Conservation (phyloP, 2,113 vertebrate species). For the Oncorhynchus kisutch region DNA sequence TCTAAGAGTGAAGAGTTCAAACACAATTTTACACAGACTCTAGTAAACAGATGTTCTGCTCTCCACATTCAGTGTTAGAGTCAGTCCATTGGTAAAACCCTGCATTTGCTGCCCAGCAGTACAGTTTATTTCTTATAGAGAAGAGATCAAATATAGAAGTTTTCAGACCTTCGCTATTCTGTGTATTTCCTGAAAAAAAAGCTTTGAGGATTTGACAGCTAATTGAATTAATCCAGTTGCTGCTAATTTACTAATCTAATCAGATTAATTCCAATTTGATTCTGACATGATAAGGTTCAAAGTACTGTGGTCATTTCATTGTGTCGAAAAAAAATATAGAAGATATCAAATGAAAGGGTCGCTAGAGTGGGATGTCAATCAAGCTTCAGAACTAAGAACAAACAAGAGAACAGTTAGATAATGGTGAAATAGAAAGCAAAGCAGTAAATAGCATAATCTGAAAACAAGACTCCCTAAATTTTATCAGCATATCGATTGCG, state of each 20-base stretch:
- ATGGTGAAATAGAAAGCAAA: neutral
- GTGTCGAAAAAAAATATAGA: neutral
- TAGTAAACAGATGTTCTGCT: constrained; percentile 24
- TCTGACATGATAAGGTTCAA: neutral
- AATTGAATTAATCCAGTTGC: neutral
- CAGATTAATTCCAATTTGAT: neutral
- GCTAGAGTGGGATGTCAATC: neutral
- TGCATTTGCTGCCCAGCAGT: neutral
- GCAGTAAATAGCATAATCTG: no score
- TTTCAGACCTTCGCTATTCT: neutral
- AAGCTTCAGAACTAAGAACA: neutral
- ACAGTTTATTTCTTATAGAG: neutral
- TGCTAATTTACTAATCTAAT: neutral
- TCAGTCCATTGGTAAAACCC: constrained; percentile 25
- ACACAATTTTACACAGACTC: constrained; percentile 44
- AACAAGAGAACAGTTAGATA: neutral
- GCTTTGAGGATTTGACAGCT: neutral
- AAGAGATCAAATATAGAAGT: neutral
- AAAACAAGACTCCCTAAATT: no score
- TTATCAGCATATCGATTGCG: no score
- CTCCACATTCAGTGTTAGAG: neutral
- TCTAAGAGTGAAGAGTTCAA: constrained; percentile 16
- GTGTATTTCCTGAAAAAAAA: neutral
- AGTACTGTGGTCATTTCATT: neutral
- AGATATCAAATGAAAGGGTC: neutral